Evolutionary conservation across 2,888 invertebrate species (phyloP).

Genomic region (Cantharis flavilabris): DNA sequence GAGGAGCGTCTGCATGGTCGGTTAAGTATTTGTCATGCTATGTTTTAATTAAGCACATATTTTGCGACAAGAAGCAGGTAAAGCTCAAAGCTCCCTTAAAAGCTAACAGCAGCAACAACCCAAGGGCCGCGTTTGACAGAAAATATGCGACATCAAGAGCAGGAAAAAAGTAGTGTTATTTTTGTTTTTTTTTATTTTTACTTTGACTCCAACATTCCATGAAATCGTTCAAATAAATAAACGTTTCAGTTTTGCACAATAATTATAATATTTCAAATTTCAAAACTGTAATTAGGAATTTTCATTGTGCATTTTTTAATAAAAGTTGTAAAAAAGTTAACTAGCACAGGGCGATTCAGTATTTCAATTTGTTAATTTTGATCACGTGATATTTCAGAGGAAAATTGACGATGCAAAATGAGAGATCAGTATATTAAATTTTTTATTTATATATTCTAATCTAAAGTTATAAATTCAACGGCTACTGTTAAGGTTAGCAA

Average conservation of each 20-base stretch:
- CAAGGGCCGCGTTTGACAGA: constrained; percentile 43
- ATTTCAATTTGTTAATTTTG: too few species aligned
- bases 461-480: too few species aligned
- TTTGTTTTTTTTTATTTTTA: constrained; percentile 34
- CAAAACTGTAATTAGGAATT: neutral
- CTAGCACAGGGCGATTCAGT: too few species aligned
- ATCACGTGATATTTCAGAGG: too few species aligned
- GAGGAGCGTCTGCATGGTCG: constrained; percentile 40
- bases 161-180: constrained; percentile 43
- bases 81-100: constrained; percentile 43
- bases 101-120: constrained; percentile 41
- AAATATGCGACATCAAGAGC: constrained; percentile 39
- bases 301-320: too few species aligned
- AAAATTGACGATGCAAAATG: too few species aligned
- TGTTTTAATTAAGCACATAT: constrained; percentile 55
- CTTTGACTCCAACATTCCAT: neutral
- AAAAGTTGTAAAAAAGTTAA: too few species aligned
- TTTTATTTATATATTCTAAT: too few species aligned
- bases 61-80: constrained; percentile 49
- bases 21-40: constrained; percentile 55
- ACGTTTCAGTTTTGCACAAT: neutral
- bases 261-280: neutral
- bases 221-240: neutral
- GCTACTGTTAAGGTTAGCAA: too few species aligned
- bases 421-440: too few species aligned